A percentile compares a stretch with the other conserved stretches of the same genome.
These are phyloP conservation scores for Harpalus rubripes DNA, from an alignment of 2,888 invertebrate species.

Conservation along the genomic window DNA sequence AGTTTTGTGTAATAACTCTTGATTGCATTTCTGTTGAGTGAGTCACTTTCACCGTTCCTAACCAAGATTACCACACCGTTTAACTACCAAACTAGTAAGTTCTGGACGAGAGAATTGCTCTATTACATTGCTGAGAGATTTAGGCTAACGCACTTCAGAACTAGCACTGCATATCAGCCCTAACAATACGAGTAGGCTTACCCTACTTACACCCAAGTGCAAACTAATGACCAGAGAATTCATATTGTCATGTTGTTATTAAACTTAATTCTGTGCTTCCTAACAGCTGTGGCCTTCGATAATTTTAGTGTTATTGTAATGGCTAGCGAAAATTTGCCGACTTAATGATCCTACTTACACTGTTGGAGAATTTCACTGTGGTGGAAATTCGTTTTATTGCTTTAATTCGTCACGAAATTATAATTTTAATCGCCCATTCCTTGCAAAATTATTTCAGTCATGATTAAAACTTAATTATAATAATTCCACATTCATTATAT, in stretches of 20 bases:
- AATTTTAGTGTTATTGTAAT: conserved; percentile 46
- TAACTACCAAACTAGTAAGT: conserved; percentile 23
- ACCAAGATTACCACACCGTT: conserved; percentile 11
- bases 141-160: conserved; percentile 17
- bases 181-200: conserved; percentile 10
- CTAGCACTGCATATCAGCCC: background rate
- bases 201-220: background rate
- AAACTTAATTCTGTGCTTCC: conserved; percentile 35
- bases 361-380: conserved; percentile 20
- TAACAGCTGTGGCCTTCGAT: conserved; percentile 38
- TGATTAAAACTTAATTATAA: background rate
- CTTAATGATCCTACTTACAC: conserved; percentile 28
- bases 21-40: conserved; percentile 13
- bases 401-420: conserved; percentile 21
- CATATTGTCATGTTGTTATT: conserved; percentile 47
- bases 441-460: background rate
- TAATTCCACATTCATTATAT: too few relatives aligned
- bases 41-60: conserved; percentile 10
- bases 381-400: conserved; percentile 12
- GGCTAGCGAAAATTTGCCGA: conserved; percentile 28
- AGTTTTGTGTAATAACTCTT: background rate
- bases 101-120: conserved; percentile 42
- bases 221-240: conserved; percentile 16
- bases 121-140: conserved; percentile 11
- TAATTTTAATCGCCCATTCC: background rate